phyloP scores from a whole-genome alignment of 2,113 vertebrate species.

The Ophthalmolycus amberensis region DNA sequence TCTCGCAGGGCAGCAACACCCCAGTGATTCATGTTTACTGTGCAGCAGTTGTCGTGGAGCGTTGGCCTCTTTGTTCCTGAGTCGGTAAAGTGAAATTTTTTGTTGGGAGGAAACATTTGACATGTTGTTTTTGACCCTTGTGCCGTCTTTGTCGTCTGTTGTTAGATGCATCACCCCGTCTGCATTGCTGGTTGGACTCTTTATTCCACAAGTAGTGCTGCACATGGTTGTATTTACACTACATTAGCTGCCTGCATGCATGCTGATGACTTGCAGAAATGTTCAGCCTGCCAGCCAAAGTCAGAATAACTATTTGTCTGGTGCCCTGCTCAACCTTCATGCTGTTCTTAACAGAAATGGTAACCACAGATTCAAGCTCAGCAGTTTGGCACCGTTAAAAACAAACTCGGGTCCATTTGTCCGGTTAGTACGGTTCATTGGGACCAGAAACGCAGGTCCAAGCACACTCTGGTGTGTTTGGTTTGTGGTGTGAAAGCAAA shows the following conservation, averaged over 20 bases:
- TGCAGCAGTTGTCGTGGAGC: not conserved
- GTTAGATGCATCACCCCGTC: not conserved
- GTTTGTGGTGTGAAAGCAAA: no score
- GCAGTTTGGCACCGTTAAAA: not conserved
- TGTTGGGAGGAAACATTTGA: conserved; percentile 34
- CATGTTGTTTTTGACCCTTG: not conserved
- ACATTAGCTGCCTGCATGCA: not conserved
- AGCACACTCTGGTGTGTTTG: no score
- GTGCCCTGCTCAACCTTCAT: not conserved
- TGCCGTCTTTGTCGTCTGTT: not conserved
- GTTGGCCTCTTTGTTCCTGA: not conserved
- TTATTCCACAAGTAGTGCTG: not conserved
- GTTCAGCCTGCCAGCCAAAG: not conserved
- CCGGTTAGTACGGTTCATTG: no score
- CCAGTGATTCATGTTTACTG: not conserved
- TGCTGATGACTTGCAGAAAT: not conserved
- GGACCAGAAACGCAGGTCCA: no score
- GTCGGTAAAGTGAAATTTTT: conserved; percentile 5
- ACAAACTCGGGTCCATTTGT: no score
- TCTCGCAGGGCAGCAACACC: not conserved
- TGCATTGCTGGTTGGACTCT: not conserved
- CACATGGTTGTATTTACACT: not conserved
- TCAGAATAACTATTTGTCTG: not conserved
- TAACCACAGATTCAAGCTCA: not conserved
- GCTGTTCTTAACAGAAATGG: not conserved